These are phyloP conservation scores for Microctonus brassicae DNA, from an alignment of 2,888 invertebrate species.

Conservation along the genomic window DNA sequence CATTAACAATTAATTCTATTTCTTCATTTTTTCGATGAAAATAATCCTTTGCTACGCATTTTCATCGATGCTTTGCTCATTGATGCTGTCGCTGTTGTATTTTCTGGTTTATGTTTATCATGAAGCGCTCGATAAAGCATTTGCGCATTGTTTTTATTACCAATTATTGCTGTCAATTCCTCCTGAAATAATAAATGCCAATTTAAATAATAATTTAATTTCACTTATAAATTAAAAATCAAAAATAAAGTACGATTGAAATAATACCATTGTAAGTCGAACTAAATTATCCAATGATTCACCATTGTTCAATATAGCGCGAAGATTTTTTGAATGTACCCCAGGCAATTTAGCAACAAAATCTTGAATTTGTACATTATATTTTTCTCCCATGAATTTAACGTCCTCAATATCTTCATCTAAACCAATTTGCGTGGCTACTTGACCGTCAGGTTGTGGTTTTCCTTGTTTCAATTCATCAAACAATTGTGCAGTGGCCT, in stretches of 20 bases:
- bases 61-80: conserved; percentile 50
- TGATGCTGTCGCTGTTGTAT: conserved; percentile 39
- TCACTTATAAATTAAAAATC: not conserved
- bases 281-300: conserved; percentile 77
- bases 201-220: conserved; percentile 29
- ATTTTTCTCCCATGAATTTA: conserved; percentile 73
- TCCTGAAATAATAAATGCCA: conserved; percentile 71
- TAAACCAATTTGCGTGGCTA: conserved; percentile 80
- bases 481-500: conserved; percentile 95
- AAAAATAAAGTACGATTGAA: not conserved
- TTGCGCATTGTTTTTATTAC: conserved; percentile 79
- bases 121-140: conserved; percentile 81
- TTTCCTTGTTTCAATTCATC: conserved; percentile 93
- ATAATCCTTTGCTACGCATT: conserved; percentile 59
- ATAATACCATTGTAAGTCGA: conserved; percentile 73
- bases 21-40: conserved; percentile 51
- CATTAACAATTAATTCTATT: not conserved
- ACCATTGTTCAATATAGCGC: conserved; percentile 81
- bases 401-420: conserved; percentile 74
- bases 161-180: conserved; percentile 79
- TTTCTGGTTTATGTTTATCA: conserved; percentile 74
- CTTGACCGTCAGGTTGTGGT: conserved; percentile 82
- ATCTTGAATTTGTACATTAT: conserved; percentile 82
- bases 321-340: conserved; percentile 87
- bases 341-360: conserved; percentile 91